Conservation (phyloP, 2,888 invertebrate species). For the Synanthedon myopaeformis region DNA sequence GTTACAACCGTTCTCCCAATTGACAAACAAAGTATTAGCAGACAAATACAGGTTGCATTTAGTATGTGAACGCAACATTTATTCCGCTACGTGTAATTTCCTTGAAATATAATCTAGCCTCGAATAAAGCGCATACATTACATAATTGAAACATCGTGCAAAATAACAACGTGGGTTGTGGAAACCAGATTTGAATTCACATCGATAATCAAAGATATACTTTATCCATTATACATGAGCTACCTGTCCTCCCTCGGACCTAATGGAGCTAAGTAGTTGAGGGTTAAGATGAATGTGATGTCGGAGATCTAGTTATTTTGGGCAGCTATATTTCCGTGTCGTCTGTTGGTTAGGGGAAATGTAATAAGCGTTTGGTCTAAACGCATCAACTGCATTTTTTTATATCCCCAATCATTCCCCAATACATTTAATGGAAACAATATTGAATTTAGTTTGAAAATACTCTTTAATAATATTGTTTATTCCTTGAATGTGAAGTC, state of each 20-base stretch:
- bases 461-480: too few relatives aligned
- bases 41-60: too few relatives aligned
- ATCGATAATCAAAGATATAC: constrained; percentile 32
- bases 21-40: too few relatives aligned
- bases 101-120: background rate
- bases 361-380: constrained; percentile 13
- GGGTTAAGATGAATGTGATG: constrained; percentile 27
- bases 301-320: constrained; percentile 28
- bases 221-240: constrained; percentile 13
- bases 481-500: too few relatives aligned
- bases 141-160: constrained; percentile 2
- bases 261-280: constrained; percentile 4
- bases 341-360: constrained; percentile 21
- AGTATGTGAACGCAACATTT: too few relatives aligned
- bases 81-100: too few relatives aligned
- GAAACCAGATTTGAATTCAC: constrained; percentile 18
- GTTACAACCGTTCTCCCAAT: too few relatives aligned
- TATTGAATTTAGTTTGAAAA: too few relatives aligned
- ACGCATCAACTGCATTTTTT: background rate
- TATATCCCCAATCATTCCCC: too few relatives aligned
- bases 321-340: constrained; percentile 38
- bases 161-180: constrained; percentile 8
- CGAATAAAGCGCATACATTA: constrained; percentile 1
- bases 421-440: too few relatives aligned
- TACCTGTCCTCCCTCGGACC: constrained; percentile 5